phyloP scores from a whole-genome alignment of 2,797 vertebrate genomes.

The Gymnoscopelus microlampas region DNA sequence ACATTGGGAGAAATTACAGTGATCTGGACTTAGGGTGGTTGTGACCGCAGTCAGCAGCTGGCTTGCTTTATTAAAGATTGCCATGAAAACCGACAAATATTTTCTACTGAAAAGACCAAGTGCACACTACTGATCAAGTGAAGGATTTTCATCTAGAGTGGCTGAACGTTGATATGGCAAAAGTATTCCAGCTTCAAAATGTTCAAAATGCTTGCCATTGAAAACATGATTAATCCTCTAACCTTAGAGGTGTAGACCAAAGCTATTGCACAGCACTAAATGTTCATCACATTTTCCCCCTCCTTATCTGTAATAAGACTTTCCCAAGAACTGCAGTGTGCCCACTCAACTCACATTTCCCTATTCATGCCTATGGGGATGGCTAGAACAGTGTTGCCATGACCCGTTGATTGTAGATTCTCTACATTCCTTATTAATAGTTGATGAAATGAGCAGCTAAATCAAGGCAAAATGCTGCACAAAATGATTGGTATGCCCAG shows the following conservation, averaged over 20 bases:
- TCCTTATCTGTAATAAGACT: background rate
- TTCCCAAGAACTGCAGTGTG: constrained; percentile 15
- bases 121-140: constrained; percentile 5
- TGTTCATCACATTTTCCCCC: background rate
- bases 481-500: constrained; percentile 67
- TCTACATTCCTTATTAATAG: constrained; percentile 39
- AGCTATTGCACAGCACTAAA: no score
- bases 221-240: no score
- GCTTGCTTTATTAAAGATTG: constrained; percentile 17
- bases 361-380: constrained; percentile 9
- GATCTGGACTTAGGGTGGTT: constrained; percentile 34
- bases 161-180: constrained; percentile 3
- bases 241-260: no score
- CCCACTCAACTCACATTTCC: constrained; percentile 6
- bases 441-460: constrained; percentile 49
- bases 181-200: background rate
- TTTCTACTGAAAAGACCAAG: constrained; percentile 29
- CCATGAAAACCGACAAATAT: background rate
- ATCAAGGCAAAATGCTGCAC: constrained; percentile 71
- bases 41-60: background rate
- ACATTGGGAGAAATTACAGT: constrained; percentile 59
- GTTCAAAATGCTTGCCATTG: background rate
- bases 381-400: constrained; percentile 32
- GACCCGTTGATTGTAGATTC: constrained; percentile 37
- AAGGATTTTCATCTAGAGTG: constrained; percentile 24